Conservation (phyloP, 2,113 vertebrate species). For the Manacus vitellinus region DNA sequence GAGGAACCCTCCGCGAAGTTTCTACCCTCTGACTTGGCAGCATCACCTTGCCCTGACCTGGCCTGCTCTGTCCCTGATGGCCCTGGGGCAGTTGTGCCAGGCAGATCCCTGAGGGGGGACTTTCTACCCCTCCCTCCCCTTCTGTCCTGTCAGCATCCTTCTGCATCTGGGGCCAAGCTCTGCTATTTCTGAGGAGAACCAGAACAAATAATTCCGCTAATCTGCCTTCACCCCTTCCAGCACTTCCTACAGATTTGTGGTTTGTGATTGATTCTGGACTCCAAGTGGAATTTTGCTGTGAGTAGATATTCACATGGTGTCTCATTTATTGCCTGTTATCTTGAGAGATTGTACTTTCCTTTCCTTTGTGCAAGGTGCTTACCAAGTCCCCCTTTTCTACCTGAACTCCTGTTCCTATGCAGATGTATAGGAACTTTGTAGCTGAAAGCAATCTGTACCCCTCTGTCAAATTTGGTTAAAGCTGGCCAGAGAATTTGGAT, state of each 20-base stretch:
- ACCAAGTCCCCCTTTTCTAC: background rate
- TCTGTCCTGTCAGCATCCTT: background rate
- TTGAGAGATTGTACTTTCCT: background rate
- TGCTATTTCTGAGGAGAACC: background rate
- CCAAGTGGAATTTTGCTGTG: background rate
- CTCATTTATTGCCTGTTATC: background rate
- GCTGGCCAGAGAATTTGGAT: background rate
- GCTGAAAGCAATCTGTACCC: background rate
- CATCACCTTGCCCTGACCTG: background rate
- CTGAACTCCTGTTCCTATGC: background rate
- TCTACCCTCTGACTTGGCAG: background rate
- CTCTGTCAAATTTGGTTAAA: background rate
- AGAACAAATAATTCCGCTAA: background rate
- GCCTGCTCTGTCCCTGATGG: background rate
- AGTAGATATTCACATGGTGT: background rate
- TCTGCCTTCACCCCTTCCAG: background rate
- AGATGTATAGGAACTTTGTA: background rate
- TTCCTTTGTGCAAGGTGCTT: background rate
- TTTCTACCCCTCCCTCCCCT: background rate
- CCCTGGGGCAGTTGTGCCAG: fast-evolving
- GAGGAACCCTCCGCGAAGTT: background rate
- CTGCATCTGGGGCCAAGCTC: background rate
- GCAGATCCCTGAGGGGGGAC: background rate
- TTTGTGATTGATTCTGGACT: background rate
- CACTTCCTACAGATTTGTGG: background rate